These are phyloP conservation scores for Clitarchus hookeri DNA, from an alignment of 2,888 invertebrate species.

Conservation along the genomic window DNA sequence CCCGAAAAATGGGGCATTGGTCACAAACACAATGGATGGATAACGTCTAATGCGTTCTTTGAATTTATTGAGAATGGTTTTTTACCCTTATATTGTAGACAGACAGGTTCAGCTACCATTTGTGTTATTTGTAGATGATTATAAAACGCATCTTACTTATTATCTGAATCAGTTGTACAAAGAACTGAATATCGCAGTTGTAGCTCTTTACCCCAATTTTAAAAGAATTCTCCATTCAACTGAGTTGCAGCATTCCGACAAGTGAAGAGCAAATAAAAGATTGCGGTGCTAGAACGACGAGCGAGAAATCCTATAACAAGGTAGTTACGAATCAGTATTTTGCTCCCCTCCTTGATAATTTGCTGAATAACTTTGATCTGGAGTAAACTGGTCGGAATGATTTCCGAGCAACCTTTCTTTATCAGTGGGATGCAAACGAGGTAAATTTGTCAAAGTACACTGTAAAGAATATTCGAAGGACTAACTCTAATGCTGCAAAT, in stretches of 20 bases:
- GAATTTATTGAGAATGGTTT: conserved; percentile 22
- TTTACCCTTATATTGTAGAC: neutral
- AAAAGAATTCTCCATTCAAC: neutral
- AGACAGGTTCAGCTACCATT: conserved; percentile 2
- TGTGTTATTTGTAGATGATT: neutral
- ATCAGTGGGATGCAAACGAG: neutral
- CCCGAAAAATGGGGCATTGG: conserved; percentile 29
- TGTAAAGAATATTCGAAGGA: neutral
- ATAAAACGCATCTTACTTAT: too few relatives aligned
- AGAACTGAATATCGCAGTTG: neutral
- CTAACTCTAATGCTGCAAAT: neutral
- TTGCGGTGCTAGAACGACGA: too few relatives aligned
- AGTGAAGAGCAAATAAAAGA: neutral
- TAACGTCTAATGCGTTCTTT: conserved; percentile 17
- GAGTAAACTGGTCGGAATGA: conserved; percentile 49
- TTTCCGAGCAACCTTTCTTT: conserved; percentile 48
- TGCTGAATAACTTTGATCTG: neutral
- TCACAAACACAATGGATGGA: too few relatives aligned
- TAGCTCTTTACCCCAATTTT: too few relatives aligned
- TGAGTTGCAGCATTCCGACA: neutral
- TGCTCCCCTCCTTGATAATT: neutral
- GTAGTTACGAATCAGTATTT: too few relatives aligned
- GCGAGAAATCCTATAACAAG: too few relatives aligned
- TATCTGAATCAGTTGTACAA: neutral
- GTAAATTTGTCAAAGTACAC: neutral